phyloP scores from a whole-genome alignment of 2,113 vertebrate genomes.

The Tenrec ecaudatus region DNA sequence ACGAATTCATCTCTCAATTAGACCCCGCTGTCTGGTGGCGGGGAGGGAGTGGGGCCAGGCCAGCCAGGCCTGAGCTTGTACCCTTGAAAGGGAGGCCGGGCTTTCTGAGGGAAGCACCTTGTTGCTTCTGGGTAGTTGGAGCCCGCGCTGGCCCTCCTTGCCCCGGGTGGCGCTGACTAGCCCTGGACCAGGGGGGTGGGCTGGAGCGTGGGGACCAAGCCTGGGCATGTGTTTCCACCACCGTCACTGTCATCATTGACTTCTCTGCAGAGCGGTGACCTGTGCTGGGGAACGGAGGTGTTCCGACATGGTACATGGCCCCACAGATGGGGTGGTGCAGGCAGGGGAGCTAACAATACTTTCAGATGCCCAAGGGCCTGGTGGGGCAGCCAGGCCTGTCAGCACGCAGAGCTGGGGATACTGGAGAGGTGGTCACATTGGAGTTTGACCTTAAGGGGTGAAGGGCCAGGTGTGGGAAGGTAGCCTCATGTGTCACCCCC shows the following conservation, averaged over 20 bases:
- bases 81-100: background rate
- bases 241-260: background rate
- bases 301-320: background rate
- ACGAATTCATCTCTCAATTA: conserved; percentile 76
- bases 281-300: background rate
- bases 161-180: background rate
- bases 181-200: background rate
- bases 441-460: background rate
- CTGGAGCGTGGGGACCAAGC: background rate
- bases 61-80: conserved; percentile 8
- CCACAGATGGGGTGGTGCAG: background rate
- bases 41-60: background rate
- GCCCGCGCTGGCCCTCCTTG: background rate
- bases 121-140: background rate
- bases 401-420: background rate
- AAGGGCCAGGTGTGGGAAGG: background rate
- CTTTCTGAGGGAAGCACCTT: background rate
- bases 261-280: background rate
- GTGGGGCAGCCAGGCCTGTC: background rate
- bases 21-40: conserved; percentile 53
- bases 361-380: background rate
- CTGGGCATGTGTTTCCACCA: background rate
- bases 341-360: background rate
- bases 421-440: background rate
- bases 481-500: background rate